Evolutionary conservation across 2,888 invertebrate species (phyloP), one percentile per base, ranked within the genome.

Genomic region (Drosophila nr. fundita): DNA sequence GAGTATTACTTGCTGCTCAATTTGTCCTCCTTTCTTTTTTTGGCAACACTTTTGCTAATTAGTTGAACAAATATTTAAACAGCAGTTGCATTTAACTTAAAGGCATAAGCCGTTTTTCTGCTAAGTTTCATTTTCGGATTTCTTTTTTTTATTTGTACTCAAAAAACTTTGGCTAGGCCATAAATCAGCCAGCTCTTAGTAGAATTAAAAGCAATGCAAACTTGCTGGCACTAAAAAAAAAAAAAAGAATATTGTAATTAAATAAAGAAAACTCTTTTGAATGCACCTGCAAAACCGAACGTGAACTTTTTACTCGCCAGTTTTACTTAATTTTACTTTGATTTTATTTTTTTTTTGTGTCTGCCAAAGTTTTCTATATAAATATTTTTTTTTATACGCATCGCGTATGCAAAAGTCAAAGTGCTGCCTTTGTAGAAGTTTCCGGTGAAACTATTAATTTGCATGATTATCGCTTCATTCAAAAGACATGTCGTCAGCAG

Each of bases 401-500:
- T 53, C 67, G 68, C 73, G 53, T 72, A 55, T 78, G 68, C 65
- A 32, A 54, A 73, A 64, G 38, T 63, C 50, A 48, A 74, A 68
- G 11, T 60, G 62, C 18, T 38, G 18, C 13, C 53, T 63, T 54
- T 71, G 70, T 64, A 18, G 58, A 70, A 75, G 75, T 57, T 49
- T 45, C 60, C 64, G 71, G 68, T 53, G 59, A 68, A 90, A 85
- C 87, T 88, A 87, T 91, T 90, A 88, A 91, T 91, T 91, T 90
- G 82, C 84, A 82, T 90, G 90, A 90, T 91, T 91, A 91, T 91
- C 91, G 88, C 58, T 90, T 81, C 80, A 84, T 80, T 89, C 79
- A 79, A 78, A 60, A 66, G 71, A 73, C 74, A 83, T 82, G 75
- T 78, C 76, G 76, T 82, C 82, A 73, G 76, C 68, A 42, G 55